Percentiles rank a stretch among this genome's conserved stretches.
These are phyloP conservation scores for Centropus bengalensis DNA, from an alignment of 2,113 vertebrate species.

Conservation along the genomic window DNA sequence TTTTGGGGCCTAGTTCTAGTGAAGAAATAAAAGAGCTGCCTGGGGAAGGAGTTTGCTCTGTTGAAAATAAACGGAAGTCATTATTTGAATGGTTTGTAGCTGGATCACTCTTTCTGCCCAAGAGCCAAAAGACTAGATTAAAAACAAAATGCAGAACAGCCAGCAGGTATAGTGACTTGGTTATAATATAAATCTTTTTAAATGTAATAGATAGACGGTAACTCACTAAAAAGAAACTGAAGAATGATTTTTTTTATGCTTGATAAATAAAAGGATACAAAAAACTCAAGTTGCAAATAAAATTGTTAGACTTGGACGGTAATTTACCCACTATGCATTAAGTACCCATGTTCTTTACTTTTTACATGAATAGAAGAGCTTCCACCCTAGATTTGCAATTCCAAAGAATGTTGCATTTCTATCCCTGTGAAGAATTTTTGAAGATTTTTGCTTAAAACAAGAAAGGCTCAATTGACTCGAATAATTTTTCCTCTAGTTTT, in stretches of 20 bases:
- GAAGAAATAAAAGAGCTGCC: background rate
- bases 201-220: background rate
- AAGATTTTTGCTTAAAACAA: background rate
- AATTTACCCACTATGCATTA: background rate
- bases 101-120: background rate
- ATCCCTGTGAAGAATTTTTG: background rate
- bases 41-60: background rate
- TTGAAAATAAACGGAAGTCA: background rate
- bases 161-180: background rate
- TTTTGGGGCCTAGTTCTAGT: background rate
- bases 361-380: background rate
- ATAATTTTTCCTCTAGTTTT: background rate
- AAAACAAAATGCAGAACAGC: background rate
- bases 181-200: background rate
- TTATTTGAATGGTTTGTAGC: background rate
- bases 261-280: background rate
- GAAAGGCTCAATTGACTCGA: background rate
- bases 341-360: background rate
- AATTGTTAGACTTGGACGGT: background rate
- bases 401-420: background rate
- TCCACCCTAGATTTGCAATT: slow-evolving; percentile 27
- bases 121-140: background rate
- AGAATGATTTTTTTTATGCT: background rate
- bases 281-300: background rate
- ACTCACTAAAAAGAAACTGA: background rate